Base-by-base conservation (phyloP, 2,888 invertebrate species). In the Heliconius hortense region DNA sequence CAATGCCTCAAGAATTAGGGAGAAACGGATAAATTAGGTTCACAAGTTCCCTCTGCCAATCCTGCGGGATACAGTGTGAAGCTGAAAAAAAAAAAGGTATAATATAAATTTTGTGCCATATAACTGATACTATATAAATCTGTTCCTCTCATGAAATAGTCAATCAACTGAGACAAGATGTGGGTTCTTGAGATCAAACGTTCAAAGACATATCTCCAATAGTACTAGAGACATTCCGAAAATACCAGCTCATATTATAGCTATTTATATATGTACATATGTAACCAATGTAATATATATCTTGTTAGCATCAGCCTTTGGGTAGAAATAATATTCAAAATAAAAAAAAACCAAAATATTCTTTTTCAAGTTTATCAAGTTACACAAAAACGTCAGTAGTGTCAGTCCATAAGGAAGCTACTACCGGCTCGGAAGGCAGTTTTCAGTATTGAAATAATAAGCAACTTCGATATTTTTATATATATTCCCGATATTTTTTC, bases 151-250 rank as follows among this genome's bases (percentile, higher is more conserved):
- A 72, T 71, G 73, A 62, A 73, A 74, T 64, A 76, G 63, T 73
- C 77, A 76, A 72, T 76, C 56, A 72, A 39, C 60, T 59, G 43
- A 72, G 68, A 68, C 72, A 68, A 70, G 5, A 48, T 26, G 31
- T 69, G 31, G 31, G n/a, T 31, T 53, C 69, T 69, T 21, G 56
- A 28, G 69, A 69, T 69, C 69, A 56, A 72, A 64, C 69, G 69
- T 71, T 69, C 31, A 82, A 73, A 67, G 39, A 39, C 26, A 59
- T 24, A 67, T 69, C 15, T 69, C 13, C 31, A 21, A 28, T 69
- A 56, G 53, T 69, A 68, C 31, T 28, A 28, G 68, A 26, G 48
- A 31, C n/a, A 56, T 69, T 53, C 31, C 48, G 69, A 53, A 31
- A 69, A 31, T n/a, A 68, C 48, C 53, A 21, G 28, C 53, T 53